These are phyloP conservation scores for Lampris incognitus DNA, from an alignment of 2,113 vertebrate genomes.

Conservation along the genomic window DNA sequence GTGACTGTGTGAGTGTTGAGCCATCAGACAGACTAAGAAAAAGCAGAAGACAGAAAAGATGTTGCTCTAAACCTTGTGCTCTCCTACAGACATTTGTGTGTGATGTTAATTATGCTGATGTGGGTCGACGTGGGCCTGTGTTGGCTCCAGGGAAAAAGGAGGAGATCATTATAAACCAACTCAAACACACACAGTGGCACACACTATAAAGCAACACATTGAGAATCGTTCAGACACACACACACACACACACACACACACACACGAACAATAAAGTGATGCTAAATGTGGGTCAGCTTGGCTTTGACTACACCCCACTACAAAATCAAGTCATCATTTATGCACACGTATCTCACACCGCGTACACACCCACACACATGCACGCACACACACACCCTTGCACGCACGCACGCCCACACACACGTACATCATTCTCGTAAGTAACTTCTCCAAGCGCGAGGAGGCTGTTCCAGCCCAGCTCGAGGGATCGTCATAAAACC, in stretches of 20 bases:
- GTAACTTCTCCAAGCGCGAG: no score
- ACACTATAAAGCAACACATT: background rate
- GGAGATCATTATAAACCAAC: slow-evolving; percentile 70
- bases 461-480: slow-evolving; percentile 5
- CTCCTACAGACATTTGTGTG: slow-evolving; percentile 62
- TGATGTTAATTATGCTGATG: slow-evolving; percentile 80
- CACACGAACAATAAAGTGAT: slow-evolving; percentile 37
- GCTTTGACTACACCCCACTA: slow-evolving; percentile 50
- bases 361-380: background rate
- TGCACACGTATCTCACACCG: no score
- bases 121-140: slow-evolving; percentile 67
- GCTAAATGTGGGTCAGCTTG: slow-evolving; percentile 65
- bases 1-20: slow-evolving; percentile 9
- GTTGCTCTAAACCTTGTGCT: slow-evolving; percentile 41
- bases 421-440: background rate
- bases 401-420: background rate
- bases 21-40: slow-evolving; percentile 18
- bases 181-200: slow-evolving; percentile 39
- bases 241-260: background rate
- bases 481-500: background rate
- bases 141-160: slow-evolving; percentile 58
- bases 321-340: slow-evolving; percentile 60
- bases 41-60: slow-evolving; percentile 29
- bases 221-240: background rate
- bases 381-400: background rate